Evolutionary conservation across 2,113 vertebrate genomes (phyloP).

Genomic region (Poicephalus gulielmi): DNA sequence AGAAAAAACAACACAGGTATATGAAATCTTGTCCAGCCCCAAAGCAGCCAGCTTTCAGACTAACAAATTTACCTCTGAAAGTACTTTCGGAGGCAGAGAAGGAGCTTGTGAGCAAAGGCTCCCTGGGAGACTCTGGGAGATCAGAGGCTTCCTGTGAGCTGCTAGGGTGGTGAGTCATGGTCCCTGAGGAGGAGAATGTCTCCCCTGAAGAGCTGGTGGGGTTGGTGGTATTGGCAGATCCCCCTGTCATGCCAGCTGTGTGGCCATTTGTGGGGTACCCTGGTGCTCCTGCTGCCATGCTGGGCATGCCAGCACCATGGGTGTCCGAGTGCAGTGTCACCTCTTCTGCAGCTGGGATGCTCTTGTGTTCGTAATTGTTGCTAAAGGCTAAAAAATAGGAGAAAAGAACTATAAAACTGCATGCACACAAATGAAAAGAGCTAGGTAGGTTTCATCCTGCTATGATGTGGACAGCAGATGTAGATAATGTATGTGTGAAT

Average conservation of each 20-base stretch:
- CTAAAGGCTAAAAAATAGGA: not conserved
- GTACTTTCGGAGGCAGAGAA: not conserved
- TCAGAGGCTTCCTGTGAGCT: accelerated
- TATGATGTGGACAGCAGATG: not conserved
- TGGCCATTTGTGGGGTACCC: not conserved
- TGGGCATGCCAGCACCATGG: accelerated
- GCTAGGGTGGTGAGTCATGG: accelerated
- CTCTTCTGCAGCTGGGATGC: not conserved
- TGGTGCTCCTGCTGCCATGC: accelerated
- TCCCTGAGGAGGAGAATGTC: not conserved
- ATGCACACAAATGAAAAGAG: not conserved
- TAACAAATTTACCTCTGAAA: not conserved
- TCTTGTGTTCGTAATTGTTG: not conserved
- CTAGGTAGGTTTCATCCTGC: not conserved
- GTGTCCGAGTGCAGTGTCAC: accelerated
- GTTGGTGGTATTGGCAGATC: not conserved
- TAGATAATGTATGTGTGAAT: not conserved
- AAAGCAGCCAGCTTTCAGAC: not conserved
- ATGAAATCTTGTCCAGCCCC: not conserved
- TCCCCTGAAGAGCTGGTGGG: not conserved
- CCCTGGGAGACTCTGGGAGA: accelerated
- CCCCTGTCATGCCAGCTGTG: not conserved
- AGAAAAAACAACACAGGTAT: accelerated
- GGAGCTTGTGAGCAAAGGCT: not conserved
- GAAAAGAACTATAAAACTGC: not conserved